Evolutionary conservation across 2,797 vertebrate species (phyloP).

Genomic region (Channa striata): DNA sequence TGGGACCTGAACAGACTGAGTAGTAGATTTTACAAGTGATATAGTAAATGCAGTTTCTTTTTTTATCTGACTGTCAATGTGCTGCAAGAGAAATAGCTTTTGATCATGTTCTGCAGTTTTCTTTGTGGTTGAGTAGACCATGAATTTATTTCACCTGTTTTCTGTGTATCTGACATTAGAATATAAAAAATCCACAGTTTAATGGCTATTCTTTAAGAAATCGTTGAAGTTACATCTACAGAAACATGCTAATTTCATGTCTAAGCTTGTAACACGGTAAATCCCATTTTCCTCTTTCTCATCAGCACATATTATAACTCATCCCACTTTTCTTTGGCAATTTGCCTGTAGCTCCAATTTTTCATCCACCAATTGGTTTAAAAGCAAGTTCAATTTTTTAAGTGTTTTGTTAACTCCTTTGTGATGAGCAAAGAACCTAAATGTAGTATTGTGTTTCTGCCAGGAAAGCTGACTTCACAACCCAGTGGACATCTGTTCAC

Average conservation of each 20-base stretch:
- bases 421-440: constrained; percentile 12
- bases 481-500: constrained; percentile 15
- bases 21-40: constrained; percentile 17
- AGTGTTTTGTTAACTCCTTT: constrained; percentile 25
- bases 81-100: constrained; percentile 23
- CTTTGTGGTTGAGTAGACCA: constrained; percentile 4
- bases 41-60: background rate
- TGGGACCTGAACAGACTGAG: background rate
- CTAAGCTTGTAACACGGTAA: background rate
- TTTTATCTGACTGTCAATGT: constrained; percentile 23
- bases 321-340: constrained; percentile 15
- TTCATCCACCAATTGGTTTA: constrained; percentile 24
- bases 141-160: constrained; percentile 3
- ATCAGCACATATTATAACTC: background rate
- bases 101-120: constrained; percentile 15
- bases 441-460: constrained; percentile 17
- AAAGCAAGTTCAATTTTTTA: constrained; percentile 28
- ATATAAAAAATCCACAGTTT: background rate
- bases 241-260: background rate
- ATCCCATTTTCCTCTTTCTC: background rate
- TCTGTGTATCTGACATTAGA: background rate
- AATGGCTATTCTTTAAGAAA: background rate
- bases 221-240: background rate
- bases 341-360: constrained; percentile 3
- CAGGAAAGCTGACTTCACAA: constrained; percentile 24